Evolutionary conservation across 30 jellyfish, hydroid and myxozoan genomes (phyloP).

Genomic region (Hydra vulgaris): DNA sequence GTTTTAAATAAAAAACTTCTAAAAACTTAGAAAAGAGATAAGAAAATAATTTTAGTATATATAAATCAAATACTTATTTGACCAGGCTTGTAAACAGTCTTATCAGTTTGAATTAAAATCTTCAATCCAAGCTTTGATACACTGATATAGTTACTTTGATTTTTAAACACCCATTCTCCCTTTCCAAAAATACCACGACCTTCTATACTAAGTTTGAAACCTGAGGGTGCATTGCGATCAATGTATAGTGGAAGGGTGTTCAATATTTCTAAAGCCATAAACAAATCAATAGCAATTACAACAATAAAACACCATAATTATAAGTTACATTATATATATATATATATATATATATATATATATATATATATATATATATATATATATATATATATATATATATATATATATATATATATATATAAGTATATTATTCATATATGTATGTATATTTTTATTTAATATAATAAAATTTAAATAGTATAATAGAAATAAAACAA

Average conservation of each 20-base stretch:
- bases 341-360: too few species aligned
- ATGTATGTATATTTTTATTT: too few species aligned
- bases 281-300: too few species aligned
- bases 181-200: conserved; percentile 20
- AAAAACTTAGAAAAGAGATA: too few species aligned
- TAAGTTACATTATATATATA: too few species aligned
- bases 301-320: too few species aligned
- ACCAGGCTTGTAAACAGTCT: conserved; percentile 95
- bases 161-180: conserved; percentile 18
- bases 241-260: conserved; percentile 12
- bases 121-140: conserved; percentile 21
- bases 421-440: too few species aligned
- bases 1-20: not conserved
- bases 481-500: too few species aligned
- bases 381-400: too few species aligned
- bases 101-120: conserved; percentile 70
- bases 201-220: conserved; percentile 4
- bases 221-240: conserved; percentile 10
- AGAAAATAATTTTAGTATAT: not conserved
- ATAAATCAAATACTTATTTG: conserved; percentile 38
- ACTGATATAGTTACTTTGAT: not conserved
- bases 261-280: not conserved
- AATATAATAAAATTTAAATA: too few species aligned
- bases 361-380: too few species aligned
- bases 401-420: too few species aligned